Conservation (phyloP, 2,797 vertebrate species). For the Pseudochaenichthys georgianus region DNA sequence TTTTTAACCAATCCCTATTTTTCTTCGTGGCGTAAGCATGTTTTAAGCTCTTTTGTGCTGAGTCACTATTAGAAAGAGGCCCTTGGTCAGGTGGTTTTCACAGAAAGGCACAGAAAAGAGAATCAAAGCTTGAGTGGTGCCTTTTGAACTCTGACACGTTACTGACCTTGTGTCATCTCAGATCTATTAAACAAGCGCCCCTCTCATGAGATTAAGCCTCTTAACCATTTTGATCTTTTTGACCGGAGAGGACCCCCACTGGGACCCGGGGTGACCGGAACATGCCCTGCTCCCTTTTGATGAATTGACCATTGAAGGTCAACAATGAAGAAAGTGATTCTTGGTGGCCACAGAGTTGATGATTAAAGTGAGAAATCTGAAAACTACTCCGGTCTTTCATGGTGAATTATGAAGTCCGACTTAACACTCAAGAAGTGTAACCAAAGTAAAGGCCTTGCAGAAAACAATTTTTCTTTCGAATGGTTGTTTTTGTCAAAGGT, state of each 20-base stretch:
- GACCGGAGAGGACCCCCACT: constrained; percentile 44
- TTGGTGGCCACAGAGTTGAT: background rate
- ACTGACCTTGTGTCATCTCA: constrained; percentile 39
- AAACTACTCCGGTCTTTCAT: background rate
- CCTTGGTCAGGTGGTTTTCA: no score
- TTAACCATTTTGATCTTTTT: constrained; percentile 60
- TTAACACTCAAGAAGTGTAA: background rate
- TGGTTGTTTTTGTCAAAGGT: no score
- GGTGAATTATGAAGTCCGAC: background rate
- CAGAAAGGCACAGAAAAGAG: background rate
- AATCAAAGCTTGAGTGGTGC: constrained; percentile 27
- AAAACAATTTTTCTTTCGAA: background rate
- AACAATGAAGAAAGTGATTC: constrained; percentile 28
- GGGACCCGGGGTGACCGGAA: constrained; percentile 56
- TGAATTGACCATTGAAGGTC: constrained; percentile 53
- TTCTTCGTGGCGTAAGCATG: no score
- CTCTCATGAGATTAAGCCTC: constrained; percentile 63
- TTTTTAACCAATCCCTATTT: no score
- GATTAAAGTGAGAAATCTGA: constrained; percentile 10
- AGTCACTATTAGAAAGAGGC: no score
- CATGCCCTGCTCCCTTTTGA: constrained; percentile 34
- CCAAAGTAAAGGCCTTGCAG: background rate
- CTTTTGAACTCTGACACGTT: constrained; percentile 58
- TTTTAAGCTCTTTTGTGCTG: no score
- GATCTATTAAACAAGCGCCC: constrained; percentile 42